Conservation (phyloP, 1,140 invertebrate species). For the Geopemphigus sp. region DNA sequence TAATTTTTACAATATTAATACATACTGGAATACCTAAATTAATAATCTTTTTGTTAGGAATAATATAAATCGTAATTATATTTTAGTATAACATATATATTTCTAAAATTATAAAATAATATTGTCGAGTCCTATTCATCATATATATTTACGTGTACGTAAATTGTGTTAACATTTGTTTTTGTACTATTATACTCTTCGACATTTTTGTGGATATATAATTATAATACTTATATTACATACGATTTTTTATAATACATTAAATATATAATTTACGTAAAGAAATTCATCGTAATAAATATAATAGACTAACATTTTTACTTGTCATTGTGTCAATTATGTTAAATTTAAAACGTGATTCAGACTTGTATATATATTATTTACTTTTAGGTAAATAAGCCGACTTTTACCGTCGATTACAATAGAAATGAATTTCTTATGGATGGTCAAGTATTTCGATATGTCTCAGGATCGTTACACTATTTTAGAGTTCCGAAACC, state of each 20-base stretch:
- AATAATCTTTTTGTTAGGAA: no score
- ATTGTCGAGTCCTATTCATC: no score
- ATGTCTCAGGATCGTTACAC: slow-evolving; percentile 86
- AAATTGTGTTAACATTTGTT: no score
- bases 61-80: no score
- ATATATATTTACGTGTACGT: no score
- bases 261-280: not conserved
- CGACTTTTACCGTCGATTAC: slow-evolving; percentile 66
- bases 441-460: slow-evolving; percentile 77
- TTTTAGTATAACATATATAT: no score
- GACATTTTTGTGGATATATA: no score
- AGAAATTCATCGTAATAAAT: not conserved
- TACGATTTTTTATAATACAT: not conserved
- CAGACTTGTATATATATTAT: not conserved
- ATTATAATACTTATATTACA: no score
- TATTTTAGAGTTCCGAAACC: slow-evolving; percentile 81
- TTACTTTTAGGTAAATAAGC: not conserved
- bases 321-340: not conserved
- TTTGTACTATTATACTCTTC: no score
- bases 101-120: no score
- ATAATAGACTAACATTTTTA: not conserved
- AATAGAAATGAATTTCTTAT: slow-evolving; percentile 73
- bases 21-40: no score
- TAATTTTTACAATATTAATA: no score
- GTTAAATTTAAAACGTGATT: not conserved